Evolutionary conservation across 2,888 invertebrate genomes (phyloP).

Genomic region (Chalcis sispes): DNA sequence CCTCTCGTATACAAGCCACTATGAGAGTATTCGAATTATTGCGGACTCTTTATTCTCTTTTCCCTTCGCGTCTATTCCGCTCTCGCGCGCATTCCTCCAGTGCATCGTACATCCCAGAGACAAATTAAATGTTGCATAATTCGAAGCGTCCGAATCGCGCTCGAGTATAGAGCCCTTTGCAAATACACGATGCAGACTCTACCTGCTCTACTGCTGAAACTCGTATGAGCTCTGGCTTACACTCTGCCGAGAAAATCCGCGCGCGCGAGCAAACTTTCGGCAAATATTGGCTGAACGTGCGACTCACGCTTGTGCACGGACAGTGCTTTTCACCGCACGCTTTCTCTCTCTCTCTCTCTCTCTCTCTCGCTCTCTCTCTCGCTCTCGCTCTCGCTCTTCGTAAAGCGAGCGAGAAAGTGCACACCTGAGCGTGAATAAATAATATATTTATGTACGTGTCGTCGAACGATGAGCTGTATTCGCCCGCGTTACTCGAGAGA

Average conservation of each 20-base stretch:
- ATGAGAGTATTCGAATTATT: no score
- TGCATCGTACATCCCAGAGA: slow-evolving; percentile 16
- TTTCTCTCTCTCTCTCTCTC: no score
- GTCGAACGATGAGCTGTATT: background rate
- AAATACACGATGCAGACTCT: slow-evolving; percentile 5
- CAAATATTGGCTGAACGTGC: slow-evolving; percentile 74
- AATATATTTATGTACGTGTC: slow-evolving; percentile 38
- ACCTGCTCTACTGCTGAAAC: background rate
- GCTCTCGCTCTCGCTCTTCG: no score
- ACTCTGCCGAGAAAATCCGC: background rate
- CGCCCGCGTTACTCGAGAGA: no score
- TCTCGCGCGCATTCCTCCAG: background rate
- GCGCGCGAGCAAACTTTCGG: slow-evolving; percentile 65
- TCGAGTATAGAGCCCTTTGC: background rate
- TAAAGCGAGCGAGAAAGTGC: background rate
- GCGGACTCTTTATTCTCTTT: no score
- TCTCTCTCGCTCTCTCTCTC: no score
- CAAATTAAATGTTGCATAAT: slow-evolving; percentile 48
- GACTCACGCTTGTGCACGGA: slow-evolving; percentile 59
- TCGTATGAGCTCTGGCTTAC: no score
- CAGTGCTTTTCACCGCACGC: slow-evolving; percentile 24
- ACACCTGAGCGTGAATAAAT: slow-evolving; percentile 58
- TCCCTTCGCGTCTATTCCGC: no score
- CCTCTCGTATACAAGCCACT: no score
- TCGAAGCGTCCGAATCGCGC: background rate